Evolutionary conservation across 2,797 vertebrate genomes (phyloP).

Genomic region (Podarcis lilfordi): DNA sequence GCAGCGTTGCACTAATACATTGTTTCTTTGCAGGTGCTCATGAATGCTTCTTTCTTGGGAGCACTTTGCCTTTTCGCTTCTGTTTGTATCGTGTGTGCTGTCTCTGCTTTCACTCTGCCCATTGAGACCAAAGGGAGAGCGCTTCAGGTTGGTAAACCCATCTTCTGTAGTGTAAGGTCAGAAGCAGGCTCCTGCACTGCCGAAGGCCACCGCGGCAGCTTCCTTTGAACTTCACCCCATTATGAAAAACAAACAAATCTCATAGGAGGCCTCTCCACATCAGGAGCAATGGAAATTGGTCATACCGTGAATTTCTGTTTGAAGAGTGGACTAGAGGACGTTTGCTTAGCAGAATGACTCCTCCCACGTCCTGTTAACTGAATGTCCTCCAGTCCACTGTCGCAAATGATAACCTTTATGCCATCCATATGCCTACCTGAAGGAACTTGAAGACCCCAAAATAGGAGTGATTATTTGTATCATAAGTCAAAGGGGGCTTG

Average conservation of each 20-base stretch:
- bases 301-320: no score
- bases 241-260: not conserved
- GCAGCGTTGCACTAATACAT: fast-evolving
- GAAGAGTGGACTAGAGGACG: no score
- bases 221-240: not conserved
- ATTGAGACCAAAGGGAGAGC: slow-evolving; percentile 13
- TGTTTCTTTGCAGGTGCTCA: slow-evolving; percentile 84
- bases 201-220: no score
- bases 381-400: no score
- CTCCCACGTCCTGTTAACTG: no score
- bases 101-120: slow-evolving; percentile 78
- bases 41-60: slow-evolving; percentile 83
- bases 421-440: not conserved
- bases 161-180: not conserved
- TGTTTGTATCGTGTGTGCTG: slow-evolving; percentile 82
- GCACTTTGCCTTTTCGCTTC: slow-evolving; percentile 86
- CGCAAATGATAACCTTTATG: not conserved
- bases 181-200: not conserved
- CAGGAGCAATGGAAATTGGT: not conserved
- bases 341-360: no score
- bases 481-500: not conserved
- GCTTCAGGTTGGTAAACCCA: slow-evolving; percentile 18
- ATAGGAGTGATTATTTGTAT: not conserved
- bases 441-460: not conserved
- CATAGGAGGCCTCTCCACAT: not conserved